Percentiles rank a stretch among this genome's conserved stretches.
Evolutionary conservation across 2,888 invertebrate species (phyloP).

Genomic region (Merodon equestris): DNA sequence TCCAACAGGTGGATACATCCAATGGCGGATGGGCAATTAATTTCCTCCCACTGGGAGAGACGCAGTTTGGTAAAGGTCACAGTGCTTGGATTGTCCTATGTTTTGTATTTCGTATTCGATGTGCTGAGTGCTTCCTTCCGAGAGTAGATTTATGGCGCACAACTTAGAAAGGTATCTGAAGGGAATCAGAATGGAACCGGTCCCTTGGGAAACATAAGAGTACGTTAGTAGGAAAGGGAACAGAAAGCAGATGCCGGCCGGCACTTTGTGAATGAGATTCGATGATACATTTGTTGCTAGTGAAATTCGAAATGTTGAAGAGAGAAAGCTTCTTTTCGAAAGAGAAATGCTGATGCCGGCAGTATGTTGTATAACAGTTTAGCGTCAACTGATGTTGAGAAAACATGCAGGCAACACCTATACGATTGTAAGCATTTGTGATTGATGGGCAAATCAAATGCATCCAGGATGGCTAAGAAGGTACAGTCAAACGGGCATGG

Average conservation of each 20-base stretch:
- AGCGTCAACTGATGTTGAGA: not conserved
- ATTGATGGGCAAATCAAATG: too few relatives aligned
- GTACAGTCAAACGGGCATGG: too few relatives aligned
- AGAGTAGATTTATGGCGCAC: too few relatives aligned
- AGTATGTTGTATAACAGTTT: constrained; percentile 48
- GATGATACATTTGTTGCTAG: constrained; percentile 9
- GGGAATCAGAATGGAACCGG: not conserved
- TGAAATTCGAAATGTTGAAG: not conserved
- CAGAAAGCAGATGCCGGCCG: constrained; percentile 22
- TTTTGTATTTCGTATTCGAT: not conserved
- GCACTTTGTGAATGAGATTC: not conserved
- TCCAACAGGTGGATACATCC: constrained; percentile 51
- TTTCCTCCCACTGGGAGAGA: constrained; percentile 7
- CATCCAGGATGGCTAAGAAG: too few relatives aligned
- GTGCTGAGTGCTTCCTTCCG: not conserved
- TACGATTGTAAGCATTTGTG: too few relatives aligned
- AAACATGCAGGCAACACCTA: not conserved
- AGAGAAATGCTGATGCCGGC: not conserved
- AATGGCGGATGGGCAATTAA: constrained; percentile 17
- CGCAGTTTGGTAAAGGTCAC: constrained; percentile 20
- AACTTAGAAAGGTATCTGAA: too few relatives aligned
- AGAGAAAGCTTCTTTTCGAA: not conserved
- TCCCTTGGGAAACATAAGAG: not conserved
- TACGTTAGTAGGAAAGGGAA: not conserved
- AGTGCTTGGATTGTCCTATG: not conserved